Percentiles rank a stretch among this genome's conserved stretches.
Conservation (phyloP, 23 tunicate species). For the Aplidium turbinatum region DNA sequence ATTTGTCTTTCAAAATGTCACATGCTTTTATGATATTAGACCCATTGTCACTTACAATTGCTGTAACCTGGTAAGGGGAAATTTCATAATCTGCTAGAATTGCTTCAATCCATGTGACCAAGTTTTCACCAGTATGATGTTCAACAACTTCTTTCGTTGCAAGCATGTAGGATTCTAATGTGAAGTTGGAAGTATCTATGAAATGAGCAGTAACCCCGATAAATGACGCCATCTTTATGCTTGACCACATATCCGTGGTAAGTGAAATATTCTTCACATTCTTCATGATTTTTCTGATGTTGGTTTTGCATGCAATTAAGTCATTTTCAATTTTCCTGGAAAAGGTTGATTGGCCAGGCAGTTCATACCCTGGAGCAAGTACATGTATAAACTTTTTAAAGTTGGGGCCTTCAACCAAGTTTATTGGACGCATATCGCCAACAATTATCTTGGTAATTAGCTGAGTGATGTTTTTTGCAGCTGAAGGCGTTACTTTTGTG, state of each 20-base stretch:
- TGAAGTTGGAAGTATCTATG: not conserved
- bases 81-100: not conserved
- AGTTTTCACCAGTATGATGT: conserved; percentile 1
- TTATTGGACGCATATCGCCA: conserved; percentile 8
- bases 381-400: not conserved
- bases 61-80: not conserved
- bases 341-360: not conserved
- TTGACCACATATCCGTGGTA: conserved; percentile 10
- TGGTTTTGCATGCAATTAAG: not conserved
- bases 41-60: conserved; percentile 6
- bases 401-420: not conserved
- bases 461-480: not conserved
- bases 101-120: not conserved
- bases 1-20: not conserved
- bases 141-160: conserved; percentile 24
- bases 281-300: not conserved
- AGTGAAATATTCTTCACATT: not conserved
- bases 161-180: not conserved
- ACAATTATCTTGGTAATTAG: conserved; percentile 6
- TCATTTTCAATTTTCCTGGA: not conserved
- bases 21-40: not conserved
- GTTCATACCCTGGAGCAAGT: conserved; percentile 4
- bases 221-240: not conserved
- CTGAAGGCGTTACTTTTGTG: conserved; percentile 1
- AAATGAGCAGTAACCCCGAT: conserved; percentile 7